Conservation (phyloP, 1,140 invertebrate genomes). For the Colletes gigas region DNA sequence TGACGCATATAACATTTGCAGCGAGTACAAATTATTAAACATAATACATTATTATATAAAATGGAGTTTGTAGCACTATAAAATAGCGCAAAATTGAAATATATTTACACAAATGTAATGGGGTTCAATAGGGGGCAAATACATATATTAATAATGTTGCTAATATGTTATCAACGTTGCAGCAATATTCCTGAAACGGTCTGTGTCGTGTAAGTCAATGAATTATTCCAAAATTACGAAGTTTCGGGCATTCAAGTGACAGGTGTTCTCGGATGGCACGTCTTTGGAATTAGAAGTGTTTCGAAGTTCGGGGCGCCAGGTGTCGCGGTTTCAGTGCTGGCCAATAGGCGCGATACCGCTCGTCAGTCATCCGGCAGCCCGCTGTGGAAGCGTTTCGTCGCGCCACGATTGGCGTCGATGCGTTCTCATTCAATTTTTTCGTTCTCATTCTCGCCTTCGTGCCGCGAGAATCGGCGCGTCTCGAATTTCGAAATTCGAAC, state of each 20-base stretch:
- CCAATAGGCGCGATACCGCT: conserved; percentile 46
- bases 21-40: too few species aligned
- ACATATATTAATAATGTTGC: too few species aligned
- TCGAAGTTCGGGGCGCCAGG: conserved; percentile 36
- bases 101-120: too few species aligned
- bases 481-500: conserved; percentile 45
- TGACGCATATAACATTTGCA: too few species aligned
- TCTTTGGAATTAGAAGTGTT: conserved; percentile 17
- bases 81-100: too few species aligned
- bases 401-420: conserved; percentile 64
- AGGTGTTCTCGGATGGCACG: neutral
- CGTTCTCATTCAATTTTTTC: conserved; percentile 25
- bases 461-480: conserved; percentile 36
- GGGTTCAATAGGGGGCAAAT: too few species aligned
- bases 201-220: too few species aligned
- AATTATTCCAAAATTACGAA: neutral
- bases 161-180: too few species aligned
- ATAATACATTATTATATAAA: too few species aligned
- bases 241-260: neutral
- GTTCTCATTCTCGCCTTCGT: conserved; percentile 16
- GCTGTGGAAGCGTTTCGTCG: conserved; percentile 67
- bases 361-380: conserved; percentile 70
- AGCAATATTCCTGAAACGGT: too few species aligned
- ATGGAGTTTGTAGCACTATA: too few species aligned
- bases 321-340: conserved; percentile 41